These are phyloP conservation scores for Dryobota labecula DNA, from an alignment of 2,888 invertebrate genomes.

Conservation along the genomic window DNA sequence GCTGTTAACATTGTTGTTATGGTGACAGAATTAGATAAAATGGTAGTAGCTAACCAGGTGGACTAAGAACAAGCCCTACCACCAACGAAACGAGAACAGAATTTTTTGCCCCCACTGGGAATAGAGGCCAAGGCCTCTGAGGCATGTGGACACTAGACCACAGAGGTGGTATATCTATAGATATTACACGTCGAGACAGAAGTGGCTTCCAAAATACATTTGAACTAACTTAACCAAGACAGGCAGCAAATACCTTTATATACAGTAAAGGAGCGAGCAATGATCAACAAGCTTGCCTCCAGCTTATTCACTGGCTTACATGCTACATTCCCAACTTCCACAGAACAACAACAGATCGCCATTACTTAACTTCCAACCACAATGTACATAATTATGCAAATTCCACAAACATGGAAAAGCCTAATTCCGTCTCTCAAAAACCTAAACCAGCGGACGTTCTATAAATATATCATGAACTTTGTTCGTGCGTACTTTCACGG, in stretches of 20 bases:
- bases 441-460: constrained; percentile 32
- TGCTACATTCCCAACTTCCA: background rate
- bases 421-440: constrained; percentile 44
- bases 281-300: background rate
- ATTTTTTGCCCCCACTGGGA: no score
- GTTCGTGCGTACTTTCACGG: constrained; percentile 34
- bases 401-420: constrained; percentile 28
- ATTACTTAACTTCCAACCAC: constrained; percentile 9
- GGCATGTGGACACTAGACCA: no score
- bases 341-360: constrained; percentile 14
- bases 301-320: background rate
- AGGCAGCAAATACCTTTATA: background rate
- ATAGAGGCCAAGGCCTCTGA: no score
- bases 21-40: no score
- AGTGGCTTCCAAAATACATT: background rate
- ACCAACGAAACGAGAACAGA: no score
- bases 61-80: no score
- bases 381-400: constrained; percentile 41
- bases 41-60: no score
- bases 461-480: constrained; percentile 54
- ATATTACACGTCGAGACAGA: background rate
- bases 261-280: background rate
- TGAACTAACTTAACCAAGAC: background rate
- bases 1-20: no score
- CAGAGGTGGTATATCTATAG: no score